A percentile compares a stretch with the other conserved stretches of the same genome.
These are phyloP conservation scores for Corythoichthys intestinalis DNA, from an alignment of 2,113 vertebrate species.

Conservation along the genomic window DNA sequence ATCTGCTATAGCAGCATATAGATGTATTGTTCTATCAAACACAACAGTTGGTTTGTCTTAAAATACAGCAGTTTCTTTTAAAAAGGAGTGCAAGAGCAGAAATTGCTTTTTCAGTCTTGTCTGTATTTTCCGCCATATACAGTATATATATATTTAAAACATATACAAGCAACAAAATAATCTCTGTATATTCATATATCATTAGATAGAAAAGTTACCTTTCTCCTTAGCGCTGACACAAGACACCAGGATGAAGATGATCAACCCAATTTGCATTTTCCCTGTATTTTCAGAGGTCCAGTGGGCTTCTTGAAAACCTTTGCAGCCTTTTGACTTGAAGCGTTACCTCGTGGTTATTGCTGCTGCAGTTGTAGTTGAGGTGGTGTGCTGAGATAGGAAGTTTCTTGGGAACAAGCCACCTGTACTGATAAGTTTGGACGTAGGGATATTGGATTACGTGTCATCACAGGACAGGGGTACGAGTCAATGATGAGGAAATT, in stretches of 20 bases:
- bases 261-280: slow-evolving; percentile 47
- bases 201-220: slow-evolving; percentile 46
- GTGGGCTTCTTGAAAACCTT: not conserved
- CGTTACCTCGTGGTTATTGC: not conserved
- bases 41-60: too few species aligned
- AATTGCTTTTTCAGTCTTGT: too few species aligned
- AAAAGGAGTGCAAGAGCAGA: too few species aligned
- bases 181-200: not conserved
- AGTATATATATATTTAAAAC: not conserved
- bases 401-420: slow-evolving; percentile 69
- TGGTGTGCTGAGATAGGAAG: slow-evolving; percentile 52
- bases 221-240: slow-evolving; percentile 43
- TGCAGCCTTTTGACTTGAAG: slow-evolving; percentile 17
- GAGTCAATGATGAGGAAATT: not conserved
- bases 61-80: too few species aligned
- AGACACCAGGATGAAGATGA: slow-evolving; percentile 45
- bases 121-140: too few species aligned
- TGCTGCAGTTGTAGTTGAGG: not conserved
- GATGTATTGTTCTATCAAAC: too few species aligned
- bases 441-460: slow-evolving; percentile 61
- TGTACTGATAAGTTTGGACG: slow-evolving; percentile 57
- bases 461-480: slow-evolving; percentile 42
- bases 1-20: too few species aligned
- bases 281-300: not conserved
- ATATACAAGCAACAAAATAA: not conserved